Evolutionary conservation across 1,140 invertebrate species (phyloP).

Genomic region (Gonioctena quinquepunctata): DNA sequence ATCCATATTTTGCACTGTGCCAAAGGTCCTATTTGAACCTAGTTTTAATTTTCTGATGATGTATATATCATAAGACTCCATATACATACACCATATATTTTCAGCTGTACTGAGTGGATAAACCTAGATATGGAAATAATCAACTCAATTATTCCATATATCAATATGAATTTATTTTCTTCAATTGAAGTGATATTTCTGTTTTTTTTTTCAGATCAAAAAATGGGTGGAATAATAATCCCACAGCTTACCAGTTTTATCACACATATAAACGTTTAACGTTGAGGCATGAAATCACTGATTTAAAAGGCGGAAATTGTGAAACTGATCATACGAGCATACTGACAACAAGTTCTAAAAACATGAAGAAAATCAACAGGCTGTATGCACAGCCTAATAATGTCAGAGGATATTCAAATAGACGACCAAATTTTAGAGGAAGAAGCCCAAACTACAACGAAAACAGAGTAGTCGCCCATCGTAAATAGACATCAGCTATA

Average conservation of each 20-base stretch:
- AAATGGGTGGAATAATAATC: slow-evolving; percentile 54
- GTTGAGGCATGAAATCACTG: slow-evolving; percentile 16
- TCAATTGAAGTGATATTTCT: neutral
- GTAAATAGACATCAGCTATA: too few relatives aligned
- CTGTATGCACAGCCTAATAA: too few relatives aligned
- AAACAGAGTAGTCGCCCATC: too few relatives aligned
- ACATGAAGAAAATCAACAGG: neutral
- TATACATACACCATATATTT: neutral
- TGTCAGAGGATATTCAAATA: too few relatives aligned
- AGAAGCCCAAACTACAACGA: too few relatives aligned
- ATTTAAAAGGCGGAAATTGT: neutral
- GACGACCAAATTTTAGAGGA: too few relatives aligned
- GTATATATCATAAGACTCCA: neutral
- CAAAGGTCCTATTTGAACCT: too few relatives aligned
- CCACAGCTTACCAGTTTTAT: slow-evolving; percentile 40
- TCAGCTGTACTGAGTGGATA: too few relatives aligned
- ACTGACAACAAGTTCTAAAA: neutral
- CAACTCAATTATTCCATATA: neutral
- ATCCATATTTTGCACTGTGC: too few relatives aligned
- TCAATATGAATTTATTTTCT: neutral
- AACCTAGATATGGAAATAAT: too few relatives aligned
- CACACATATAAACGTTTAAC: slow-evolving; percentile 19
- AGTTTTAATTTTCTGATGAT: neutral
- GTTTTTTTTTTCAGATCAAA: slow-evolving; percentile 38
- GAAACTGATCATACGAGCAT: neutral